Evolutionary conservation across 2,888 invertebrate genomes (phyloP).

Genomic region (Polyploca ridens): DNA sequence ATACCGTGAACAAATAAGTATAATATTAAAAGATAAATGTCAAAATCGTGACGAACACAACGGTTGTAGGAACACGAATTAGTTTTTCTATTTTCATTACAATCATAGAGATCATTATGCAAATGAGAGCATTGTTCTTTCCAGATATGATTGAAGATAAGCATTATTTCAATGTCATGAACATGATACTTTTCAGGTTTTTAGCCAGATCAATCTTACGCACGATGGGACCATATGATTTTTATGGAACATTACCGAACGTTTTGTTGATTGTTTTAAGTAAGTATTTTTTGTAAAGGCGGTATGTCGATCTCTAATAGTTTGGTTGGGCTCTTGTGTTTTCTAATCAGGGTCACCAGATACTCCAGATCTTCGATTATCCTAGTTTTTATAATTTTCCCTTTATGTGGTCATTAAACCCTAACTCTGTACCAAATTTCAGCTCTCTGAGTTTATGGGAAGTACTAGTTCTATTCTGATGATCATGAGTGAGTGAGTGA

Average conservation of each 20-base stretch:
- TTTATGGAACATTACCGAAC: not conserved
- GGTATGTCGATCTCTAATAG: too few relatives aligned
- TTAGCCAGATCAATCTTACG: not conserved
- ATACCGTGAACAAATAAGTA: conserved; percentile 10
- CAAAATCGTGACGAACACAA: conserved; percentile 10
- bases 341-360: too few relatives aligned
- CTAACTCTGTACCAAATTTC: too few relatives aligned
- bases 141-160: not conserved
- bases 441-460: too few relatives aligned
- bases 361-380: too few relatives aligned
- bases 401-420: too few relatives aligned
- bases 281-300: too few relatives aligned
- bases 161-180: not conserved
- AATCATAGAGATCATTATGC: not conserved
- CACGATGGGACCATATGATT: not conserved
- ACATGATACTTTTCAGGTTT: not conserved
- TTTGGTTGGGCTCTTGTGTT: too few relatives aligned
- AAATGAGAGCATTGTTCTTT: conserved; percentile 3
- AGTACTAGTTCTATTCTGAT: too few relatives aligned
- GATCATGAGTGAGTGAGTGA: too few relatives aligned
- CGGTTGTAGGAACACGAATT: not conserved
- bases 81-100: conserved; percentile 8
- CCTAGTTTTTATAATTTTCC: too few relatives aligned
- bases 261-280: not conserved
- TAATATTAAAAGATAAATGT: conserved; percentile 8